Conservation (phyloP, 2,113 vertebrate genomes). For the Lampris megalopsis region DNA sequence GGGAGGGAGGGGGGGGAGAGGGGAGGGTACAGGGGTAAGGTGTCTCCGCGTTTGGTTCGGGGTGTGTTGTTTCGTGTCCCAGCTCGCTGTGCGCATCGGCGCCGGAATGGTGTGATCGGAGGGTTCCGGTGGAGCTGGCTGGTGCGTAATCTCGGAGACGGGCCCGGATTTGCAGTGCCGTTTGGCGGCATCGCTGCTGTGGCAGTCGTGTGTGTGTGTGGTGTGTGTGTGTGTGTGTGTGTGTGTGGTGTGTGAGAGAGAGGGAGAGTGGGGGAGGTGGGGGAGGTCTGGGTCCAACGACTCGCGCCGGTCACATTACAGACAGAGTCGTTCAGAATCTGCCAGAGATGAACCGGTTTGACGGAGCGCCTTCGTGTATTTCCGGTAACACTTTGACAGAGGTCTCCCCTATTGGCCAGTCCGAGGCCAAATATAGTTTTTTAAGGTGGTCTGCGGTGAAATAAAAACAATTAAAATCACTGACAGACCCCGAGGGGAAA, state of each 20-base stretch:
- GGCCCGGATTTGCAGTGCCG: constrained; percentile 33
- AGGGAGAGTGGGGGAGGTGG: too few relatives aligned
- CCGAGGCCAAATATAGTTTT: not conserved
- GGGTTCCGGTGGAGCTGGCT: constrained; percentile 12
- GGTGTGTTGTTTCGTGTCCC: not conserved
- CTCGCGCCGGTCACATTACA: constrained; percentile 1
- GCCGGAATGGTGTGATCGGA: constrained; percentile 45
- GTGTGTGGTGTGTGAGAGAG: too few relatives aligned
- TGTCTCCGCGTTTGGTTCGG: not conserved
- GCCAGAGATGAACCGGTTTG: constrained; percentile 5
- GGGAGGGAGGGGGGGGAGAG: too few relatives aligned
- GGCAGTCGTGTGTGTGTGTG: not conserved
- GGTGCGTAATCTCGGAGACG: constrained; percentile 20
- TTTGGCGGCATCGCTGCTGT: constrained; percentile 40
- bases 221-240: too few relatives aligned
- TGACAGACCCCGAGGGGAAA: too few relatives aligned
- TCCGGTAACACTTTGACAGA: constrained; percentile 17
- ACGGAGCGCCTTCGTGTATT: constrained; percentile 1
- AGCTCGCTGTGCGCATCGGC: not conserved
- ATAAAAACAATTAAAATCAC: not conserved
- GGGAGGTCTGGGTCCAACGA: constrained; percentile 26
- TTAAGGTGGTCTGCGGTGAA: constrained; percentile 39
- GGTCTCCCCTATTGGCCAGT: constrained; percentile 30
- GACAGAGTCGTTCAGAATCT: constrained; percentile 21
- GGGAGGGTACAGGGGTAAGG: not conserved